Percentiles rank a stretch among this genome's conserved stretches.
phyloP scores from a whole-genome alignment of 2,888 invertebrate genomes.

The Yponomeuta sedellus region DNA sequence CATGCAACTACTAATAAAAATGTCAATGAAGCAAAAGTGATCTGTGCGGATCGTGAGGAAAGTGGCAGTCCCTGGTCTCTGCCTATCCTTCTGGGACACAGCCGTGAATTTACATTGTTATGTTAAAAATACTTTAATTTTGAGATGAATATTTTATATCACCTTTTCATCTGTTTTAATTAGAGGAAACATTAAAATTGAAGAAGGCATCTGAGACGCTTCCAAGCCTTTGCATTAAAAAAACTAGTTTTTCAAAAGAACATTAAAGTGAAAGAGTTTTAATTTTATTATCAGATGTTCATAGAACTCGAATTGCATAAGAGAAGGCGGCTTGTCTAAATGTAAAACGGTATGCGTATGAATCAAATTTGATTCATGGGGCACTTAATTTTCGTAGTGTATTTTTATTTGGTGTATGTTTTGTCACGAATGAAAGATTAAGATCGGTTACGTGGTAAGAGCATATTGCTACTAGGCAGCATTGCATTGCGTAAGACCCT shows the following conservation, averaged over 20 bases:
- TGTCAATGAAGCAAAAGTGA: too few relatives aligned
- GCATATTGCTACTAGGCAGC: constrained; percentile 18
- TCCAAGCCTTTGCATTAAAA: neutral
- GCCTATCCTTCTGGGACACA: too few relatives aligned
- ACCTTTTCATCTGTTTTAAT: neutral
- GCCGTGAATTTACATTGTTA: too few relatives aligned
- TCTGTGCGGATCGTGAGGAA: too few relatives aligned
- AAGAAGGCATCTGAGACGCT: neutral
- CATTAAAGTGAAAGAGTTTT: neutral
- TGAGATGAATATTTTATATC: neutral
- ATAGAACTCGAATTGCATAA: constrained; percentile 32
- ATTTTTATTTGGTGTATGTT: constrained; percentile 20
- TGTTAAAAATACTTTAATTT: too few relatives aligned
- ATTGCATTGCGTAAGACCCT: constrained; percentile 27
- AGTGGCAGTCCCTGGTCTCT: too few relatives aligned
- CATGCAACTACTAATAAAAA: too few relatives aligned
- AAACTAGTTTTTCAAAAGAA: neutral
- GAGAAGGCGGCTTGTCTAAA: constrained; percentile 31
- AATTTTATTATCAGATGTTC: constrained; percentile 30
- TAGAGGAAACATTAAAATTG: neutral
- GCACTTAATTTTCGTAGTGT: neutral
- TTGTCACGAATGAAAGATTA: constrained; percentile 35
- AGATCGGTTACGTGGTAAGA: constrained; percentile 24
- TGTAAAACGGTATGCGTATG: constrained; percentile 45
- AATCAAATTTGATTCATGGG: constrained; percentile 38